phyloP scores from a whole-genome alignment of 2,797 vertebrate genomes.

The Gadopsis bispinosus region DNA sequence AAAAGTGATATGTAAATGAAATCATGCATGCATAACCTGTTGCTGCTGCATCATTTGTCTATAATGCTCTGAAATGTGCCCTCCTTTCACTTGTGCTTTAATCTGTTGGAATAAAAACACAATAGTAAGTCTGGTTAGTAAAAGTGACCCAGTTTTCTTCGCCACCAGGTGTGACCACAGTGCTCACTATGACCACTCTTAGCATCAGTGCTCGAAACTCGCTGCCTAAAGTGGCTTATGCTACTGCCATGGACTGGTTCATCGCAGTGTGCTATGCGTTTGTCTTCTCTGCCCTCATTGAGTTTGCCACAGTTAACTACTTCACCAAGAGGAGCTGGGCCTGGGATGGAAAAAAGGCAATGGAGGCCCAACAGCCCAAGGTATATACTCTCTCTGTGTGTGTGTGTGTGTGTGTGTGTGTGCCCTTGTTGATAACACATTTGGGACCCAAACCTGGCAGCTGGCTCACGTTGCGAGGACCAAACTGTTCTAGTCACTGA shows the following conservation, averaged over 20 bases:
- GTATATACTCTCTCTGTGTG: slow-evolving; percentile 70
- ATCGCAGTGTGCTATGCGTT: slow-evolving; percentile 98
- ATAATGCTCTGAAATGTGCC: slow-evolving; percentile 39
- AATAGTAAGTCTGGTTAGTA: background rate
- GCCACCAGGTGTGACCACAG: slow-evolving; percentile 93
- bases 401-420: background rate
- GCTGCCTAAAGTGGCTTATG: slow-evolving; percentile 96
- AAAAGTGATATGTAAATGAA: background rate
- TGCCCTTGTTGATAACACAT: background rate
- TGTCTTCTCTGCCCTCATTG: slow-evolving; percentile 96
- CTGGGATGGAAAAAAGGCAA: slow-evolving; percentile 97
- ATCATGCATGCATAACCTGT: slow-evolving; percentile 3
- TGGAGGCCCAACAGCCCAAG: slow-evolving; percentile 95
- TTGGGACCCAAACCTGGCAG: background rate
- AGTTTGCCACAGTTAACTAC: slow-evolving; percentile 98
- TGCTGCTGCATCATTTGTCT: slow-evolving; percentile 28
- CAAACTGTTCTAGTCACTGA: background rate
- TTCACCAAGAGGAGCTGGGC: slow-evolving; percentile 99
- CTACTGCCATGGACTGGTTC: slow-evolving; percentile 99
- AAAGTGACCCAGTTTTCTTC: slow-evolving; percentile 44
- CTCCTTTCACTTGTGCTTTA: slow-evolving; percentile 19
- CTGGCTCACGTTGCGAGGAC: background rate
- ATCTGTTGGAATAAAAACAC: slow-evolving; percentile 33
- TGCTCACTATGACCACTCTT: slow-evolving; percentile 97
- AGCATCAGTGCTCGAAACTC: slow-evolving; percentile 98